These are phyloP conservation scores for Chloromyia formosa DNA, from an alignment of 2,888 invertebrate genomes.

Conservation along the genomic window DNA sequence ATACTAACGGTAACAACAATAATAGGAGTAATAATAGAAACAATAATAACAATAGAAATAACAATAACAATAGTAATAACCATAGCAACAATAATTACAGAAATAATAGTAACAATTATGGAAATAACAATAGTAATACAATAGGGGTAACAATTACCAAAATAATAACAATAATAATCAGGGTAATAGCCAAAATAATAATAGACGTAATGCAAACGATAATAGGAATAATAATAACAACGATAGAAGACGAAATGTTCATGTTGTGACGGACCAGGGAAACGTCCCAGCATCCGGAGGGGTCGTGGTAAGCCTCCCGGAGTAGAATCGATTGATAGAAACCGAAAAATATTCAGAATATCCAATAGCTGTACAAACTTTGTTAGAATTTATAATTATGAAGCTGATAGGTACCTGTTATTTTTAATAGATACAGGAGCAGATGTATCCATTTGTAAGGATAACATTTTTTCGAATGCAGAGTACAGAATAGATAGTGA, in stretches of 20 bases:
- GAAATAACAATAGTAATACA: neutral
- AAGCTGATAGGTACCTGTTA: neutral
- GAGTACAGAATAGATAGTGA: neutral
- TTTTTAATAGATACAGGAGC: neutral
- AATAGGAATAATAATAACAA: no score
- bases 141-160: neutral
- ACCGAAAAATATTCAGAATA: neutral
- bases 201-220: no score
- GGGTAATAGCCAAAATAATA: neutral
- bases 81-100: no score
- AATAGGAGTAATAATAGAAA: no score
- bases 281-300: neutral
- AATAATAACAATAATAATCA: neutral
- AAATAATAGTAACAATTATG: neutral
- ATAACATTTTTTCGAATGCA: neutral
- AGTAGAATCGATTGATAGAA: neutral
- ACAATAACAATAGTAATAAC: no score
- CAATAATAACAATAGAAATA: neutral
- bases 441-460: neutral
- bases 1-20: neutral
- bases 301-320: neutral
- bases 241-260: neutral
- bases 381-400: neutral
- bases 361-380: conserved; percentile 1
- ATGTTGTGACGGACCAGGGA: neutral